Evolutionary conservation across 1,140 invertebrate genomes (phyloP).

Genomic region (Brachionus rotundiformis): DNA sequence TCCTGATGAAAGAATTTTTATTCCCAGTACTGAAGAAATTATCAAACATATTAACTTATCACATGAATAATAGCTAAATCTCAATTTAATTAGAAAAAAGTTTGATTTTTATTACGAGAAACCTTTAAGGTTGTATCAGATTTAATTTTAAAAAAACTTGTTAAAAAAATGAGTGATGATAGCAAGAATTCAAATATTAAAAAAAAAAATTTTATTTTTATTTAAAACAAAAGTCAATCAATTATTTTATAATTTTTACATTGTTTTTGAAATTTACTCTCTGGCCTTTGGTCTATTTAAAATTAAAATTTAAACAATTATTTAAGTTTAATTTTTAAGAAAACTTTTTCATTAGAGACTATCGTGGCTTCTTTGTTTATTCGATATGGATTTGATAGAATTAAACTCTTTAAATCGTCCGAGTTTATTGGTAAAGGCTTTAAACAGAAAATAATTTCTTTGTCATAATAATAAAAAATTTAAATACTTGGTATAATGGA

Average conservation of each 20-base stretch:
- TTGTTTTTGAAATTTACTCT: conserved; percentile 39
- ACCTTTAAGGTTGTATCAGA: too few relatives aligned
- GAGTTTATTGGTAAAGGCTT: neutral
- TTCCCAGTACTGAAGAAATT: neutral
- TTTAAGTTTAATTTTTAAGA: neutral
- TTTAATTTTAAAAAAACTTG: too few relatives aligned
- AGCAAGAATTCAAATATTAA: too few relatives aligned
- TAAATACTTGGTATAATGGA: conserved; percentile 7
- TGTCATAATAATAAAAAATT: neutral
- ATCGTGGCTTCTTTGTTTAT: neutral
- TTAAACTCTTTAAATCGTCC: neutral
- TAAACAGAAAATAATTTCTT: too few relatives aligned
- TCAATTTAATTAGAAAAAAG: too few relatives aligned
- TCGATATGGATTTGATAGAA: neutral
- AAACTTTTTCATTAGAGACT: neutral
- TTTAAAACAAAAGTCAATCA: neutral
- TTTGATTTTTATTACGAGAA: too few relatives aligned
- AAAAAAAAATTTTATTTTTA: neutral
- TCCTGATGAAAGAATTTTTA: neutral
- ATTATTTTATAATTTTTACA: conserved; percentile 42
- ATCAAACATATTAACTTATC: neutral
- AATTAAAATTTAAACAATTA: neutral
- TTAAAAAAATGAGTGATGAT: too few relatives aligned
- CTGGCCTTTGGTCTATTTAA: neutral
- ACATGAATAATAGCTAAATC: neutral